Evolutionary conservation across 2,113 vertebrate genomes (phyloP).

Genomic region (Setophaga coronata): DNA sequence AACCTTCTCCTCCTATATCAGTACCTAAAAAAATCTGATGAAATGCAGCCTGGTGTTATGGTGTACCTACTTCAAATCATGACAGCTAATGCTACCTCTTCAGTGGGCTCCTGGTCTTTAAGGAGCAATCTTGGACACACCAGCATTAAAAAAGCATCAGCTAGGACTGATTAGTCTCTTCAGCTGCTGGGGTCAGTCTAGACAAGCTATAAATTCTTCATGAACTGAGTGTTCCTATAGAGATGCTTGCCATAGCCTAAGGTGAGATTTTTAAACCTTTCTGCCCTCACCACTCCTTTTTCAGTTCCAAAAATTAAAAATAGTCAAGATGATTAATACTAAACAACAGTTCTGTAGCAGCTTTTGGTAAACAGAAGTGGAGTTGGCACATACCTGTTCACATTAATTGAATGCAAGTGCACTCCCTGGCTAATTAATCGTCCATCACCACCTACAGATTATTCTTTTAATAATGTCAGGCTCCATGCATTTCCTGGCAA

Average conservation of each 20-base stretch:
- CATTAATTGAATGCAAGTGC: background rate
- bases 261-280: background rate
- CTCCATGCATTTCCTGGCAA: background rate
- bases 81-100: background rate
- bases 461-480: background rate
- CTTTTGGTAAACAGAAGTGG: background rate
- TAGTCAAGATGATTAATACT: background rate
- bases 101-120: background rate
- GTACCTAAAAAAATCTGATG: background rate
- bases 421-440: background rate
- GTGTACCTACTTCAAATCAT: background rate
- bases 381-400: background rate
- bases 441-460: background rate
- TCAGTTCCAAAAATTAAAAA: background rate
- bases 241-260: background rate
- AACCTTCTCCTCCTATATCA: background rate
- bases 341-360: background rate
- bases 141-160: background rate
- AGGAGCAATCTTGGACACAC: background rate
- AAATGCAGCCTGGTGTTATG: background rate
- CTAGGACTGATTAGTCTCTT: background rate
- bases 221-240: background rate
- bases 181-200: slow-evolving; percentile 9
- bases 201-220: slow-evolving; percentile 22
- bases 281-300: background rate